Evolutionary conservation across 2,888 invertebrate genomes (phyloP).

Genomic region (Acanthosepion esculentum): DNA sequence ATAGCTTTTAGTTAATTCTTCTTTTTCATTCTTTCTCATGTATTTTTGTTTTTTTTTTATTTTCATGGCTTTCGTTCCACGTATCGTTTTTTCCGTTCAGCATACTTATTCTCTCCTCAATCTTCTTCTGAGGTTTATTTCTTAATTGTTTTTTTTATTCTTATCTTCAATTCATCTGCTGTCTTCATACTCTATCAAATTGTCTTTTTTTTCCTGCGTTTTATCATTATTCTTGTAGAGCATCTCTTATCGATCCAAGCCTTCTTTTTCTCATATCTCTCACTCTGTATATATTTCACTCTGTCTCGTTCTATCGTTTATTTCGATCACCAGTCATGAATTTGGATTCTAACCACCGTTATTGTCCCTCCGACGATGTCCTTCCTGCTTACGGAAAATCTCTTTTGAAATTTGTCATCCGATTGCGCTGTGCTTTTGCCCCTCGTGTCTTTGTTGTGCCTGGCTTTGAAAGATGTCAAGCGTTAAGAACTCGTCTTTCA

Average conservation of each 20-base stretch:
- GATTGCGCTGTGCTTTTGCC: constrained; percentile 14
- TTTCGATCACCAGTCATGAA: background rate
- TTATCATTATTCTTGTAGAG: no score
- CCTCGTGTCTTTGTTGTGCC: background rate
- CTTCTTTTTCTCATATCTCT: background rate
- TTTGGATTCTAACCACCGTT: background rate
- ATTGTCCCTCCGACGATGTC: background rate
- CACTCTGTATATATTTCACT: background rate
- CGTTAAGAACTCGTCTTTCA: background rate
- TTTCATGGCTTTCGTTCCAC: no score
- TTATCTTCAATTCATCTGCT: background rate
- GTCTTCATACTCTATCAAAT: background rate
- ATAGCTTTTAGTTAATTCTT: background rate
- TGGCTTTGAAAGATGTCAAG: background rate
- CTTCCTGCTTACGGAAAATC: background rate
- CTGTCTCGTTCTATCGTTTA: background rate
- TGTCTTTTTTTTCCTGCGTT: no score
- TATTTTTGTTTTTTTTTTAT: background rate
- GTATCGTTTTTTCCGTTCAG: no score
- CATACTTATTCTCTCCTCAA: background rate
- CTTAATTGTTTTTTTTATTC: background rate
- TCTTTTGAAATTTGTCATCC: background rate
- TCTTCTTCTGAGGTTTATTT: background rate
- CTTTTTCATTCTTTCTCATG: background rate
- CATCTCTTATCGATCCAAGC: no score